Evolutionary conservation across 2,888 invertebrate genomes (phyloP), one percentile per base, ranked within the genome.

Genomic region (Smittia aterrima): DNA sequence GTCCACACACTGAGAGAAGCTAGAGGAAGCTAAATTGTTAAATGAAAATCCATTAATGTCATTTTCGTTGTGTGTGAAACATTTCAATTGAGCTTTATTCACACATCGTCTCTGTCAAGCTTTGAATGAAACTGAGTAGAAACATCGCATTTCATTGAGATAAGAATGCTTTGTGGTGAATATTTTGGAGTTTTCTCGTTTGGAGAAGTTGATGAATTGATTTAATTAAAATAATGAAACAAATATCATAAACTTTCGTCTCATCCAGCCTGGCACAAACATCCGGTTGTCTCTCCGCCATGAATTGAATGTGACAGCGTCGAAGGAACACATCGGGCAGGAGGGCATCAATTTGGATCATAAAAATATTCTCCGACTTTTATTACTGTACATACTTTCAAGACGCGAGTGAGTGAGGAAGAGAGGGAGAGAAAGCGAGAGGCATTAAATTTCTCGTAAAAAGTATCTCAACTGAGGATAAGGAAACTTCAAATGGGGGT

Each of bases 21-120:
- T 20, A 68, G 9, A 72, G 72, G 72, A 72, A 72, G 22, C 40
- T 38, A 72, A 72, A 72, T 47, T 58, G 58, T 58, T 72, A 62
- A 72, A 53, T 72, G 72, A 62, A 62, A 62, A 62, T 62, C 72
- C 72, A 72, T 72, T 72, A 72, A 72, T 72, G 72, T 72, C 72
- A 72, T 20, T 32, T 40, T 58, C 13, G n/a, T 64, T 58, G 58
- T 58, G 22, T 58, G 58, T 18, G n/a, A 25, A 64, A 64, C 64
- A 64, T 25, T 27, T 64, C 27, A 64, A n/a, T 64, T 64, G 27
- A 64, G 25, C 25, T 64, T 64, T 58, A 32, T 32, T 32, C 32
- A 32, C 32, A 32, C 32, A 32, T 32, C 32, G 32, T 32, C 32
- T 32, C 3, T 32, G 32, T 9, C 32, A 32, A 32, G 32, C 4